Evolutionary conservation across 2,888 invertebrate genomes (phyloP).

Genomic region (Aricia artaxerxes): DNA sequence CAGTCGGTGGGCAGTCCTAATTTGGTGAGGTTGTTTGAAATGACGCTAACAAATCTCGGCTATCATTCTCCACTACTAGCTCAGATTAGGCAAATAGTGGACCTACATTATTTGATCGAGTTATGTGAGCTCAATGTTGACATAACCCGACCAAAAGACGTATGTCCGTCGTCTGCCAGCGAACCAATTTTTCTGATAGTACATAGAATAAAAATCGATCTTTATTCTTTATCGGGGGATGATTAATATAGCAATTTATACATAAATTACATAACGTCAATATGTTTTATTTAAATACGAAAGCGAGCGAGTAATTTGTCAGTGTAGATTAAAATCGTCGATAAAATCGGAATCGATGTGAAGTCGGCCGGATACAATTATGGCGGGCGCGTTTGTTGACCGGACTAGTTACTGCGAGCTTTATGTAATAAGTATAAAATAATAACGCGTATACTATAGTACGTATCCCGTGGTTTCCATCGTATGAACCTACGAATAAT

Average conservation of each 20-base stretch:
- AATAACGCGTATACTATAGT: too few relatives aligned
- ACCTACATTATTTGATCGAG: too few relatives aligned
- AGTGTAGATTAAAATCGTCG: constrained; percentile 44
- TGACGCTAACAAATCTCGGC: too few relatives aligned
- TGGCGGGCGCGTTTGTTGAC: constrained; percentile 31
- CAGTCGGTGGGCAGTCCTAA: background rate
- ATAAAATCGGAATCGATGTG: constrained; percentile 44
- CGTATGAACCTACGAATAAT: too few relatives aligned
- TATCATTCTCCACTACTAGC: too few relatives aligned
- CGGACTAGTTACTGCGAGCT: background rate
- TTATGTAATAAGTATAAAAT: background rate
- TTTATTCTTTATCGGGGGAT: background rate
- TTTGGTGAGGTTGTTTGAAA: too few relatives aligned
- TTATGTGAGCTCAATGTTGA: too few relatives aligned
- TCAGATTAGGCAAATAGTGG: too few relatives aligned
- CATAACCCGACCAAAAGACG: too few relatives aligned
- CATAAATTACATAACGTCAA: constrained; percentile 4
- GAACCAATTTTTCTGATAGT: background rate
- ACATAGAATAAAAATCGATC: background rate
- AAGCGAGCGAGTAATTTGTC: constrained; percentile 42
- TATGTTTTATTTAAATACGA: constrained; percentile 19
- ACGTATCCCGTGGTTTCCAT: too few relatives aligned
- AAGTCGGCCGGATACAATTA: constrained; percentile 41
- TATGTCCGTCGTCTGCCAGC: too few relatives aligned
- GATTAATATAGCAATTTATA: background rate